Evolutionary conservation across 2,797 vertebrate genomes (phyloP).

Genomic region (Chelmon rostratus): DNA sequence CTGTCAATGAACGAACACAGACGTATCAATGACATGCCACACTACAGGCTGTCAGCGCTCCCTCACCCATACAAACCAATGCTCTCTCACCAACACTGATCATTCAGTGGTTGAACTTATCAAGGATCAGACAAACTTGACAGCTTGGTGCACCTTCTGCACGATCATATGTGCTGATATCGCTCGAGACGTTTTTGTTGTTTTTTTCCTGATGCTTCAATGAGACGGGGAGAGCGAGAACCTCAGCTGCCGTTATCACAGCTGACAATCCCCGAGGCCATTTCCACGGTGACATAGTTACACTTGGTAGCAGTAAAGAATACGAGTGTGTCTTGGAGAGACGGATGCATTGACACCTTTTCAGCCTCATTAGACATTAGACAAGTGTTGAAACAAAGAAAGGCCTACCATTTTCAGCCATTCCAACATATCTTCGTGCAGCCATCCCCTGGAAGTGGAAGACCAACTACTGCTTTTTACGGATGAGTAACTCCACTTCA

Average conservation of each 20-base stretch:
- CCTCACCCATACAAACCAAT: not conserved
- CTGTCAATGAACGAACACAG: no score
- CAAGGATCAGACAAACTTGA: not conserved
- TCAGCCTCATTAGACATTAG: not conserved
- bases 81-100: not conserved
- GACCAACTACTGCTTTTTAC: conserved; percentile 1
- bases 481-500: conserved; percentile 28
- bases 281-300: not conserved
- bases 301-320: not conserved
- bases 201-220: not conserved
- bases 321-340: not conserved
- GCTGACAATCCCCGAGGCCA: not conserved
- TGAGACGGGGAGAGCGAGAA: no score
- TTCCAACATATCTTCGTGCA: not conserved
- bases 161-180: not conserved
- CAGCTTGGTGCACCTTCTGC: not conserved
- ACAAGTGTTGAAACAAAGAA: not conserved
- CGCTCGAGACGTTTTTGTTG: not conserved
- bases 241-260: not conserved
- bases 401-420: not conserved
- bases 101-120: not conserved
- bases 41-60: not conserved
- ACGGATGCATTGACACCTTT: not conserved
- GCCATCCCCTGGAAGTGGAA: not conserved
- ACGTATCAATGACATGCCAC: not conserved